These are phyloP conservation scores for Silurus glanis DNA, from an alignment of 2,113 vertebrate species.

Conservation along the genomic window DNA sequence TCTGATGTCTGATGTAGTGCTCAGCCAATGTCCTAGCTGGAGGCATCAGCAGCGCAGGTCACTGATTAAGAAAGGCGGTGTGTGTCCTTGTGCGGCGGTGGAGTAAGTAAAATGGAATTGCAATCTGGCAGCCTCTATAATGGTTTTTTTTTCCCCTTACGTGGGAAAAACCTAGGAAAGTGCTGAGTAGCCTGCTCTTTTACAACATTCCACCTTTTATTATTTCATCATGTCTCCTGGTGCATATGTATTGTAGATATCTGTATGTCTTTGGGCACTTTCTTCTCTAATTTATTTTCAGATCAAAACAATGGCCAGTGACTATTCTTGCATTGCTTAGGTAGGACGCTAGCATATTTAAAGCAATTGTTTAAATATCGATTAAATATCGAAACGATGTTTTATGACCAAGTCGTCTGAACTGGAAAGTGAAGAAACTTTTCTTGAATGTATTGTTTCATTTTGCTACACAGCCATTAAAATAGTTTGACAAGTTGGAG, in stretches of 20 bases:
- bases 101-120: slow-evolving; percentile 39
- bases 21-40: slow-evolving; percentile 40
- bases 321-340: neutral
- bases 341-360: neutral
- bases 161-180: neutral
- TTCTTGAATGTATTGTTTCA: neutral
- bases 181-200: slow-evolving; percentile 4
- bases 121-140: slow-evolving; percentile 28
- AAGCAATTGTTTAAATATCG: neutral
- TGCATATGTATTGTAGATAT: slow-evolving; percentile 5
- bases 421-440: neutral
- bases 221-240: neutral
- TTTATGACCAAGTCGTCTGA: neutral
- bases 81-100: slow-evolving; percentile 61
- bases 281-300: neutral
- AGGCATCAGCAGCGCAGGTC: slow-evolving; percentile 49
- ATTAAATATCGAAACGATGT: neutral
- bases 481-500: neutral
- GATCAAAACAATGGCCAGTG: neutral
- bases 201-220: slow-evolving; percentile 26
- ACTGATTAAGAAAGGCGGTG: slow-evolving; percentile 60
- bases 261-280: neutral
- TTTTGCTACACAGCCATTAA: neutral
- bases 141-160: slow-evolving; percentile 19
- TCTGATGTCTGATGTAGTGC: slow-evolving; percentile 21